Evolutionary conservation across 2,113 vertebrate genomes (phyloP), one percentile per base, ranked within the genome.

Genomic region (Leptodactylus fuscus): DNA sequence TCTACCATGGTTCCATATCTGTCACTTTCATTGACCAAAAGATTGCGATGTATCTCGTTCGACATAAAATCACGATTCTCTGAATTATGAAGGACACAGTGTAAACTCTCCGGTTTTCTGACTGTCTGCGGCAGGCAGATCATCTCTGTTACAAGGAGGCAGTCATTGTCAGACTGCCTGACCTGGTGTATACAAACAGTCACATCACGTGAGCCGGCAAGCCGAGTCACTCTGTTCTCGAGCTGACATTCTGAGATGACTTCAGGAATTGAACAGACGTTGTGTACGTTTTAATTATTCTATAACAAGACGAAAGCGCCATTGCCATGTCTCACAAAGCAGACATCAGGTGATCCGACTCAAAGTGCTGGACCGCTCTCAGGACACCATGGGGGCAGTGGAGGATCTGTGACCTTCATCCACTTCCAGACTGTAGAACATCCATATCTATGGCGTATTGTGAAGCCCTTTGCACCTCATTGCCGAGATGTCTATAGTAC

Each of bases 211-310:
- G 34, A 24, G 70, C 29, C 29, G 15, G 27, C 29, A 5, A 65
- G 29, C 60, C 27, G 15, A 9, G 27, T 6, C 38, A 20, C 70
- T 24, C 4, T 27, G 44, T 1, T 29, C 38, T 49, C 41, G 1
- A 49, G 41, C 24, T 10, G 44, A 76, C 73, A 76, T 51, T 29
- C 44, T 76, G 24, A 76, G 24, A 76, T 27, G 44, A 76, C 11
- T 76, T 76, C 24, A 49, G 44, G 24, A 75, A 48, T 75, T 76
- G 73, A 76, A 32, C 46, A 76, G 73, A 76, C 46, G 27, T 27
- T 32, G 46, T 49, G n/a, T 29, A 48, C 73, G 46, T 48, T 51
- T 75, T 75, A 49, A 75, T 75, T 75, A 75, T 51, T 48, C 71
- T 12, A 48, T 46, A 74, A 74, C 71, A 24, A 46, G 41, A 74